Base-by-base conservation (phyloP, 2,888 invertebrate genomes). In the Mechanitis messenoides region DNA sequence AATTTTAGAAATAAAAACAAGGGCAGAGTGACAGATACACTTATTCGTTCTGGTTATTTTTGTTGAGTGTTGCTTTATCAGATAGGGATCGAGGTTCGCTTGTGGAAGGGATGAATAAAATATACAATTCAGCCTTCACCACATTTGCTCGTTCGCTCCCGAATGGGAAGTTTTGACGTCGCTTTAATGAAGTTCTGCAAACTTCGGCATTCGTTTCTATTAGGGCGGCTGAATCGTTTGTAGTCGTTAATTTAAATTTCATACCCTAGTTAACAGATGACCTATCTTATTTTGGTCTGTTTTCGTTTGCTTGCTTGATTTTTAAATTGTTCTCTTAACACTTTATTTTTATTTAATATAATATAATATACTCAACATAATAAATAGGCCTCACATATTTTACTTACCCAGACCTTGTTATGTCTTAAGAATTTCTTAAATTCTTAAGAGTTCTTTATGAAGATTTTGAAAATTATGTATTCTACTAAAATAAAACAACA, bases 1-100 rank as follows among this genome's bases (percentile, higher is more conserved):
- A 89, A 89, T 89, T 87, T 87, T 85, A 85, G 86, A 86, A 85
- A 88, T 81, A 89, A 88, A 83, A 90, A 87, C 86, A 87, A 83
- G 82, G 79, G 72, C 73, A 76, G 82, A 83, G 85, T 88, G 89
- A 90, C 89, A 89, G 89, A 83, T 87, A 90, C 88, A 90, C 83
- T 83, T 82, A 83, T 85, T 88, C 80, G 78, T 83, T 79, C 79
- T 87, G 83, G 79, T 88, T 84, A 83, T 87, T 88, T 88, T 89
- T 82, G 82, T 78, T 85, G 84, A 82, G 81, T 77, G 75, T 76
- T 78, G 79, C 83, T 87, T 85, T 85, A 85, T 85, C 84, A 82
- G 78, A 80, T 83, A 81, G 81, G 83, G 80, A 87, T 87, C 87
- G 79, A 79, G 78, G 76, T 75, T 79, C 81, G 80, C 79, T 75